Evolutionary conservation across 2,888 invertebrate species (phyloP), one percentile per base, ranked within the genome.

Genomic region (Malthinus seriepunctatus): DNA sequence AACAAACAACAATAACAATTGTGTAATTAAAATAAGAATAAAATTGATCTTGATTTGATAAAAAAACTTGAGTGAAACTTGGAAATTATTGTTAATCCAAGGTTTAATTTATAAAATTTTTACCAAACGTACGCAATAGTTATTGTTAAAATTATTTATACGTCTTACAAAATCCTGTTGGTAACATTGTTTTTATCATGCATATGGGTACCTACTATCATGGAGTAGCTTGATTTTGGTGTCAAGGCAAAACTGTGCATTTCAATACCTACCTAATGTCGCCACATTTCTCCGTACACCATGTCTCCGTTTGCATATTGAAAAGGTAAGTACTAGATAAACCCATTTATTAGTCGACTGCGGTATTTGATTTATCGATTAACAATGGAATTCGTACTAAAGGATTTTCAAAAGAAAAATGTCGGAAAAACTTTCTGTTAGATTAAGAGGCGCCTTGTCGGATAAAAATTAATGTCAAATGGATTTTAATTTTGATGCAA

Each of bases 261-360:
- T 63, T 55, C 57, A 55, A 55, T 61, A 60, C 61, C 52, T 55
- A 56, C 51, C 45, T 48, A 49, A 42, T 59, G 62, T 62, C 62
- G 62, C 62, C 58, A 59, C 63, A 63, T 63, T 63, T 63, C 60
- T 54, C 58, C 54, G 61, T 63, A 63, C 56, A 42, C 54, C 53
- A 52, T 39, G 56, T 63, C 54, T 56, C 50, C 46, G 15, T 42
- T 53, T 48, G 56, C 56, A 60, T 60, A 56, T 56, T 55, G 48
- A 60, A 49, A 38, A 46, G 48, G 59, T 42, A 23, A 42, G 39
- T 47, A 50, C 46, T 60, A 56, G 51, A 39, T 51, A 57, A 47
- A 53, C 38, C 37, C 56, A 54, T 42, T 57, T 59, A 54, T 46
- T 50, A 23, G 54, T 38, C 39, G 12, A 34, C 60, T 56, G 47